Evolutionary conservation across 2,797 vertebrate genomes (phyloP), one percentile per base, ranked within the genome.

Genomic region (Mastacembelus armatus): DNA sequence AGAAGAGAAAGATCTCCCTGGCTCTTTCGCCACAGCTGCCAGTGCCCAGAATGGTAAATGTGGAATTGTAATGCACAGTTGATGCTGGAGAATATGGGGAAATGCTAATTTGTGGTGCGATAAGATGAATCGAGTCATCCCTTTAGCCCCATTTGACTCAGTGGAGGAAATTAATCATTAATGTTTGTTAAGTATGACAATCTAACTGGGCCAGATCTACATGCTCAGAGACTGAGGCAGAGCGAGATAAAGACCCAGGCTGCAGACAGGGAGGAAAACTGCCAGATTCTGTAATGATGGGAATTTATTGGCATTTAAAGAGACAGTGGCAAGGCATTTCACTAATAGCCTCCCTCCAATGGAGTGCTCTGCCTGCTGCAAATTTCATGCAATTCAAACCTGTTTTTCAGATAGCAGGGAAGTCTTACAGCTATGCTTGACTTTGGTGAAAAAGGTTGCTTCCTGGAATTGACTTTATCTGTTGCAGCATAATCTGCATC

Each of bases 141-240:
- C 92, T 93, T 93, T 94, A 93, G 94, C 92, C 92, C 91, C 90
- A 93, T 93, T 94, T 92, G 91, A 94, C 91, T 93, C 91, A 92
- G 92, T 90, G 90, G 89, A 93, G 93, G 93, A 95, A 95, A 94
- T 94, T 89, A 94, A 94, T 94, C 92, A 93, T 94, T 93, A 94
- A 94, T 93, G 92, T 94, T 94, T 94, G 93, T 94, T 93, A 94
- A 93, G 93, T 93, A 94, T 94, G 93, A 93, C 93, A 93, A 92
- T 94, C 92, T 94, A 93, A 93, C 90, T 92, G 89, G 91, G 92
- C 92, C 93, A 93, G 92, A 94, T 94, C 93, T 93, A 93, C 92
- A 92, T 92, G 91, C 92, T 93, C 91, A 90, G 85, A 93, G 91
- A 92, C 93, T 90, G 89, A 92, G 91, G 91, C 91, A 86, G 85